A percentile compares a stretch with the other conserved stretches of the same genome.
These are phyloP conservation scores for Nomada flava DNA, from an alignment of 2,888 invertebrate species.

Conservation along the genomic window DNA sequence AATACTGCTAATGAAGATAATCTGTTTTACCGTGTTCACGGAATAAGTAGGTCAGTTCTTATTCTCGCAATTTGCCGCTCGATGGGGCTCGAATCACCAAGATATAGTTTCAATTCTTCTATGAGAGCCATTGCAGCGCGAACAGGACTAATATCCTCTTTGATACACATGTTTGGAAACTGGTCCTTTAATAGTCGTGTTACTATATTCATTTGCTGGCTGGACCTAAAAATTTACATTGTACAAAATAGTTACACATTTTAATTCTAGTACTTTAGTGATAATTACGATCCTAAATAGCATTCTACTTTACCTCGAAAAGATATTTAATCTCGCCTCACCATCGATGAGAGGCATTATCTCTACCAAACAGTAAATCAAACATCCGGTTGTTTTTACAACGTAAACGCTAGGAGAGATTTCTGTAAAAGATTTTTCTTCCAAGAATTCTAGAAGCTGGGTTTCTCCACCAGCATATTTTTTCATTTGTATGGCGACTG, in stretches of 20 bases:
- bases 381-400: conserved; percentile 64
- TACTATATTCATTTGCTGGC: conserved; percentile 74
- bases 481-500: conserved; percentile 60
- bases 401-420: conserved; percentile 69
- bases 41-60: conserved; percentile 78
- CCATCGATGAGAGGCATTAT: conserved; percentile 61
- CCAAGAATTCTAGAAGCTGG: conserved; percentile 67
- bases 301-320: conserved; percentile 71
- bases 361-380: conserved; percentile 77
- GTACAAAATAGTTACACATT: not conserved
- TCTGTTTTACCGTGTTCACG: conserved; percentile 63
- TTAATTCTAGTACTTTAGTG: not conserved
- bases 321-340: conserved; percentile 64
- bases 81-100: conserved; percentile 62
- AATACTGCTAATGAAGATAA: not conserved
- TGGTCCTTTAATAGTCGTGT: conserved; percentile 71
- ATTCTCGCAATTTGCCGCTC: conserved; percentile 75
- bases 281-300: not conserved
- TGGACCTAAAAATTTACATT: conserved; percentile 67
- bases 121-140: conserved; percentile 74
- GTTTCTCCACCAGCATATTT: conserved; percentile 44
- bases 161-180: conserved; percentile 69
- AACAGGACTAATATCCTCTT: conserved; percentile 58
- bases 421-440: conserved; percentile 70
- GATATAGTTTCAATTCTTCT: conserved; percentile 75